These are phyloP conservation scores for Kryptolebias marmoratus DNA, from an alignment of 2,113 vertebrate species.

Conservation along the genomic window DNA sequence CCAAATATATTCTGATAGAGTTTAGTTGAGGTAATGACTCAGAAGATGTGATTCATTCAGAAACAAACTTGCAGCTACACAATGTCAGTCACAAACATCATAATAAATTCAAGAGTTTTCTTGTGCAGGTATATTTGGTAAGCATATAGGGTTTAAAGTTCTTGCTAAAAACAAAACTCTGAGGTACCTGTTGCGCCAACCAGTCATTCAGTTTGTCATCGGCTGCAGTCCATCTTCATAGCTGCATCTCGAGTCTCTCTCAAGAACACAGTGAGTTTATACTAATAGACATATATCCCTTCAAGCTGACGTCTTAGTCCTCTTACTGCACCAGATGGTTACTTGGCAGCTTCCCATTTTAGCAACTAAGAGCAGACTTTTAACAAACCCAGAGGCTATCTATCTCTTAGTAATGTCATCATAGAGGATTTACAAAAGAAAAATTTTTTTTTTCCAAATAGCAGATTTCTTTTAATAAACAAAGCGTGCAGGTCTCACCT, in stretches of 20 bases:
- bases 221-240: conserved; percentile 1
- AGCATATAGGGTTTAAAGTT: background rate
- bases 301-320: conserved; percentile 51
- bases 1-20: background rate
- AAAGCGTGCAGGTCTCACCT: conserved; percentile 1
- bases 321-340: conserved; percentile 59
- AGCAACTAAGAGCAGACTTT: background rate
- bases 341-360: conserved; percentile 56
- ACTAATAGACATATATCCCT: conserved; percentile 22
- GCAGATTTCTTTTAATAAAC: background rate
- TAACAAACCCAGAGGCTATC: background rate
- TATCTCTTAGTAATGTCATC: background rate
- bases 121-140: background rate
- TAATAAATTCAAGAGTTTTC: background rate
- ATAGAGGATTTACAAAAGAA: background rate
- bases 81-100: background rate
- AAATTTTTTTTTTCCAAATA: background rate
- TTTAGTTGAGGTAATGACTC: background rate
- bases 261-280: conserved; percentile 34
- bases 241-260: background rate
- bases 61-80: background rate
- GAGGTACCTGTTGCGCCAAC: conserved; percentile 38
- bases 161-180: background rate
- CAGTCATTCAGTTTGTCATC: conserved; percentile 1
- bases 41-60: background rate